phyloP scores from a whole-genome alignment of 2,113 vertebrate genomes.

The Pluvialis apricaria region DNA sequence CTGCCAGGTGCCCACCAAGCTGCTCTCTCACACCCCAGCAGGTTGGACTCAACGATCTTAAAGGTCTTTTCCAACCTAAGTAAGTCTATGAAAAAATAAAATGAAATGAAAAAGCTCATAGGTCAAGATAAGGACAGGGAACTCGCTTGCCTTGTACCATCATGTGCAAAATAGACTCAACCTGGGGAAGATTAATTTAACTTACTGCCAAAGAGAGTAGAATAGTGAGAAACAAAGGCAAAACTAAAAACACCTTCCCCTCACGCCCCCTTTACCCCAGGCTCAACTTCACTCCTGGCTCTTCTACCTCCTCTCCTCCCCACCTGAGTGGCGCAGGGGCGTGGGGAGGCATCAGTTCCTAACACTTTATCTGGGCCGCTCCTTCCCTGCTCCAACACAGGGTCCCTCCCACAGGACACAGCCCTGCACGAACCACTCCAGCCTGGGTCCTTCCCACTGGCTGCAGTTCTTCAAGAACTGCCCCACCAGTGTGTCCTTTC shows the following conservation, averaged over 20 bases:
- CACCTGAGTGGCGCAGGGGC: rapidly evolving
- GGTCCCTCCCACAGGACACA: background rate
- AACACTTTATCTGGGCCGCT: background rate
- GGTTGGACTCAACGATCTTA: background rate
- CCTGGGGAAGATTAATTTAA: background rate
- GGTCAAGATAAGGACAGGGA: background rate
- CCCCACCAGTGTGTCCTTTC: background rate
- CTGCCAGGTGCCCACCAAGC: background rate
- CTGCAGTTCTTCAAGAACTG: background rate
- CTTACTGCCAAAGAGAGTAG: background rate
- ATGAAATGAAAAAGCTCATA: rapidly evolving
- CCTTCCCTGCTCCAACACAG: background rate
- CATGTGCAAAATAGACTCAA: background rate
- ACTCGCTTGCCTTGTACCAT: background rate
- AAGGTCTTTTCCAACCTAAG: background rate
- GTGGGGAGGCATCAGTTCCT: background rate
- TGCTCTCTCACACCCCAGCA: background rate
- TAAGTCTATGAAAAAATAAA: background rate
- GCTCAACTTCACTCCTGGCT: background rate
- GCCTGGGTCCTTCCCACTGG: rapidly evolving
- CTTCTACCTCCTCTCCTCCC: background rate
- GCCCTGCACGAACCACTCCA: background rate
- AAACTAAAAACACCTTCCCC: background rate
- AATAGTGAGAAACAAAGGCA: background rate
- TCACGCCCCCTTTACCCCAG: background rate